A percentile compares a stretch with the other conserved stretches of the same genome.
These are phyloP conservation scores for Aspidiotus rigidus DNA, from an alignment of 2,888 invertebrate species.

Conservation along the genomic window DNA sequence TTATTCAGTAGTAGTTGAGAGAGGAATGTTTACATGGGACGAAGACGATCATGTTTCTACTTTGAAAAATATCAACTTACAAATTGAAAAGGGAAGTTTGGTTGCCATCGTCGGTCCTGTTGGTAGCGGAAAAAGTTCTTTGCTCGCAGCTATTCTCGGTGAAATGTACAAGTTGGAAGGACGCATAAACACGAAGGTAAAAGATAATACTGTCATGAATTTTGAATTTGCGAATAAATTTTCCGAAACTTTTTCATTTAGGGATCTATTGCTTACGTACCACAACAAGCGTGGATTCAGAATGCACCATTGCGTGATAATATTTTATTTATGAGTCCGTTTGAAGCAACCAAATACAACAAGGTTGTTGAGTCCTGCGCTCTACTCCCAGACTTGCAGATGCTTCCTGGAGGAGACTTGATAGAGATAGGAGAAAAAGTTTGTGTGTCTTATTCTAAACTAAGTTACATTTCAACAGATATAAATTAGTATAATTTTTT, in stretches of 20 bases:
- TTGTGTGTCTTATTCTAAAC: neutral
- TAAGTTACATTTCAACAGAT: neutral
- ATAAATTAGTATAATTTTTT: neutral
- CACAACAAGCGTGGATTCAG: constrained; percentile 97
- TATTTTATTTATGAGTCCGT: constrained; percentile 74
- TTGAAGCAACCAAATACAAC: constrained; percentile 63
- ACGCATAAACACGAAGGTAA: constrained; percentile 59
- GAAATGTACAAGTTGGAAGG: constrained; percentile 86
- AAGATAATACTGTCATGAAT: neutral
- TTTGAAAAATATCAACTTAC: constrained; percentile 65
- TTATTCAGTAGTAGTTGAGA: constrained; percentile 38
- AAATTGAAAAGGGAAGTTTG: constrained; percentile 56
- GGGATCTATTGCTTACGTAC: constrained; percentile 68
- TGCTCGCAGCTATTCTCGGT: constrained; percentile 74
- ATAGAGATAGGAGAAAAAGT: constrained; percentile 96
- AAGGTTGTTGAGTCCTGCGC: constrained; percentile 83
- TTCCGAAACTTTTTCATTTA: constrained; percentile 2
- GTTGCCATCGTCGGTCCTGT: constrained; percentile 82
- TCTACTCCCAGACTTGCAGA: constrained; percentile 79
- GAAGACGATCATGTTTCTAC: constrained; percentile 47
- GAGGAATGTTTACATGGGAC: constrained; percentile 38
- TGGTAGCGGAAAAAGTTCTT: constrained; percentile 80
- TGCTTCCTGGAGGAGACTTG: constrained; percentile 85
- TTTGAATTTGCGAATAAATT: neutral
- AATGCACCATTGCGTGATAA: constrained; percentile 89